Conservation (phyloP, 2,113 vertebrate genomes). For the Colossoma macropomum region DNA sequence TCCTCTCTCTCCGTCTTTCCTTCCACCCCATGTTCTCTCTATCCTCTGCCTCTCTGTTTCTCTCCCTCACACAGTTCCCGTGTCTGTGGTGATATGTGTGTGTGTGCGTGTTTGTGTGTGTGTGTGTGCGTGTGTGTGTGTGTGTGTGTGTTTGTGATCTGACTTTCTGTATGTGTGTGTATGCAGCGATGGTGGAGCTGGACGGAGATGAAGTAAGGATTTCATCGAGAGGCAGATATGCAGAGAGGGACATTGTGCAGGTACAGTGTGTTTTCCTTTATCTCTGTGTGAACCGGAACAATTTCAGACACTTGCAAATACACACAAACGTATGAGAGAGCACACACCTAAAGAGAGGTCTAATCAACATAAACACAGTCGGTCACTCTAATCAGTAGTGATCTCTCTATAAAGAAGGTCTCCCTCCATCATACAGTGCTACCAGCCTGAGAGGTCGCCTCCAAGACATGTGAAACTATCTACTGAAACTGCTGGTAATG, state of each 20-base stretch:
- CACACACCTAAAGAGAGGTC: neutral
- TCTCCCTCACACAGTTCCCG: too few species aligned
- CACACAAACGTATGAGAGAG: neutral
- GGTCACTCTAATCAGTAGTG: neutral
- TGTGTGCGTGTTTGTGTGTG: neutral
- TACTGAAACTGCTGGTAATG: too few species aligned
- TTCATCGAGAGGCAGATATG: slow-evolving; percentile 93
- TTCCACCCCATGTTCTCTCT: too few species aligned
- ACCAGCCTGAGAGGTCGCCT: too few species aligned
- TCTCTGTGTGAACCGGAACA: neutral
- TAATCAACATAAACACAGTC: neutral
- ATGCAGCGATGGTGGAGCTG: slow-evolving; percentile 92
- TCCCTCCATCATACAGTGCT: too few species aligned
- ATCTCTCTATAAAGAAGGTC: too few species aligned
- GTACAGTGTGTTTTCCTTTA: slow-evolving; percentile 65
- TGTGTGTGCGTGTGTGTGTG: neutral
- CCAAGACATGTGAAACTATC: too few species aligned
- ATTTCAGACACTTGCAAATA: neutral
- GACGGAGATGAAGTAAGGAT: slow-evolving; percentile 95
- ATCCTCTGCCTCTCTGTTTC: neutral
- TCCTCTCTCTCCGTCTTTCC: too few species aligned
- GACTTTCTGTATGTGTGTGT: slow-evolving; percentile 26
- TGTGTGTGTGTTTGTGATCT: neutral
- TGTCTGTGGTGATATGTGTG: neutral
- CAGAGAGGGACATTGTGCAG: slow-evolving; percentile 98